Evolutionary conservation across 2,797 vertebrate genomes (phyloP).

Genomic region (Cryptoprocta ferox): DNA sequence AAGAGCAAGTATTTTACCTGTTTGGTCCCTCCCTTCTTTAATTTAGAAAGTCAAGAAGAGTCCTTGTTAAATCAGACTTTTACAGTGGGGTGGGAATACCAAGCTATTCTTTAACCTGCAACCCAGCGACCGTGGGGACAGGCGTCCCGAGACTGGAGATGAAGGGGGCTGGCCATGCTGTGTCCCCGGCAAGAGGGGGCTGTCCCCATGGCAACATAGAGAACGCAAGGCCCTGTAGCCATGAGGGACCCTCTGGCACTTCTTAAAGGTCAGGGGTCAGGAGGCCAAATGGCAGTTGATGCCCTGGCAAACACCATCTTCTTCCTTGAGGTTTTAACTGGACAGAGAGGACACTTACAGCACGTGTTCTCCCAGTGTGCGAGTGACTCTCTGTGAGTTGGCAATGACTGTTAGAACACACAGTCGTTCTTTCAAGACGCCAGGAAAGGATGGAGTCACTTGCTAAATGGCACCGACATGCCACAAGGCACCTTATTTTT

Average conservation of each 20-base stretch:
- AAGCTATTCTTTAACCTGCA: background rate
- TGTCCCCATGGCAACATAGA: background rate
- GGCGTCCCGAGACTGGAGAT: background rate
- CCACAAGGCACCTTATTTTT: background rate
- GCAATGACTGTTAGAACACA: background rate
- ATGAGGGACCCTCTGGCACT: background rate
- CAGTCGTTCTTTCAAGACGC: background rate
- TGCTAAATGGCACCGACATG: background rate
- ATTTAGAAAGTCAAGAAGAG: background rate
- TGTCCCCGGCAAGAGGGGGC: background rate
- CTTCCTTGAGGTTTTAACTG: background rate
- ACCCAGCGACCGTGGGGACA: background rate
- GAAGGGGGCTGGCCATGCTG: background rate
- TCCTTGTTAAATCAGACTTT: background rate
- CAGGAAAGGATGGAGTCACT: background rate
- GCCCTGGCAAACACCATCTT: conserved; percentile 21
- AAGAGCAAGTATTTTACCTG: conserved; percentile 19
- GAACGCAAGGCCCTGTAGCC: background rate
- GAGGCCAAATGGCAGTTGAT: conserved; percentile 25
- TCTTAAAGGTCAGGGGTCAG: conserved; percentile 37
- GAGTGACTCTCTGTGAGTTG: background rate
- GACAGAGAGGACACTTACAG: background rate
- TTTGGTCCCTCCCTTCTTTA: background rate
- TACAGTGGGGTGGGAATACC: background rate
- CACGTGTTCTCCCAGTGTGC: background rate